phyloP scores from a whole-genome alignment of 2,888 invertebrate species.

The Zaprionus lineosus region DNA sequence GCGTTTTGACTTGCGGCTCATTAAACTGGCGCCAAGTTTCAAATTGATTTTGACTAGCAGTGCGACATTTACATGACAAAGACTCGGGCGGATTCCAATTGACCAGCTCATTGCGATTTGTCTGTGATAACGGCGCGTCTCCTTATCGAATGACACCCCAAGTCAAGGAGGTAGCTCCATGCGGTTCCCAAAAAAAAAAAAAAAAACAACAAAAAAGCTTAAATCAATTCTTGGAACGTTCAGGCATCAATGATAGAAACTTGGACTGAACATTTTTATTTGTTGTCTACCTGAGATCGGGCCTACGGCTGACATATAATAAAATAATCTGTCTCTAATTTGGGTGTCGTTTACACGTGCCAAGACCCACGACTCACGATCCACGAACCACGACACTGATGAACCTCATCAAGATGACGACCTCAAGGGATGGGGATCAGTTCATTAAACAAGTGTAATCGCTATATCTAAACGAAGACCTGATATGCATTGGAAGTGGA shows the following conservation, averaged over 20 bases:
- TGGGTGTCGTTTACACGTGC: slow-evolving; percentile 80
- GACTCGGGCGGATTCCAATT: slow-evolving; percentile 14
- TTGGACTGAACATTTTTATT: slow-evolving; percentile 19
- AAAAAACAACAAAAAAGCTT: too few relatives aligned
- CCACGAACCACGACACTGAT: slow-evolving; percentile 39
- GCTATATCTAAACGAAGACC: slow-evolving; percentile 46
- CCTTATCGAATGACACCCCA: slow-evolving; percentile 61
- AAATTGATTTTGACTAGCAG: slow-evolving; percentile 66
- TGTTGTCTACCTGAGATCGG: neutral
- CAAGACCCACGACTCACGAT: slow-evolving; percentile 38
- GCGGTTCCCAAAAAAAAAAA: too few relatives aligned
- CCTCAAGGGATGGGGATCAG: slow-evolving; percentile 13
- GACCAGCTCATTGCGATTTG: slow-evolving; percentile 42
- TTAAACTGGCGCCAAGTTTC: slow-evolving; percentile 67
- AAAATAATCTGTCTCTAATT: slow-evolving; percentile 81
- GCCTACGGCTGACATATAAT: slow-evolving; percentile 55
- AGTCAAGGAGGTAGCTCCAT: slow-evolving; percentile 14
- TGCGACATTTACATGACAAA: slow-evolving; percentile 67
- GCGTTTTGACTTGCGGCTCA: slow-evolving; percentile 59
- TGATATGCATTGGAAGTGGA: slow-evolving; percentile 31
- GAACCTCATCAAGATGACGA: slow-evolving; percentile 48
- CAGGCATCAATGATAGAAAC: slow-evolving; percentile 45
- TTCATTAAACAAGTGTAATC: slow-evolving; percentile 49
- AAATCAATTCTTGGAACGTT: slow-evolving; percentile 52
- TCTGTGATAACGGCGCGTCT: slow-evolving; percentile 50